phyloP scores from a whole-genome alignment of 2,888 invertebrate species.

The Allolobophora icterica region DNA sequence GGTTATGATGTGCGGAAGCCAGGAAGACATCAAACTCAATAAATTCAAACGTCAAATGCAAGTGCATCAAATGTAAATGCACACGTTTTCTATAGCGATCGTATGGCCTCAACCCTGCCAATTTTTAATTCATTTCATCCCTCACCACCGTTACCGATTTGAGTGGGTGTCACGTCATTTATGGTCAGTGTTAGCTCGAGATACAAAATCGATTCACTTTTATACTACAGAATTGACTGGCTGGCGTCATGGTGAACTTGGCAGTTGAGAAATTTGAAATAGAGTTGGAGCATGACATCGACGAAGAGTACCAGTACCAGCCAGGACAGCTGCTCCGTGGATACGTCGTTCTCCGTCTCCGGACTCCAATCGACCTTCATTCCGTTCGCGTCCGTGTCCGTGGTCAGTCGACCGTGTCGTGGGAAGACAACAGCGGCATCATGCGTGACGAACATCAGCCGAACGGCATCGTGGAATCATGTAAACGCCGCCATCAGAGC shows the following conservation, averaged over 20 bases:
- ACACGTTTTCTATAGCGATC: no score
- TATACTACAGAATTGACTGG: neutral
- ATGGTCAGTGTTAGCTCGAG: no score
- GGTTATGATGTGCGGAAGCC: no score
- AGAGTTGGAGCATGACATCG: constrained; percentile 64
- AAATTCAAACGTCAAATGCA: no score
- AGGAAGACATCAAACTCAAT: no score
- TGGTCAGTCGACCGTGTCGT: constrained; percentile 57
- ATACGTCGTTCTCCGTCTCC: constrained; percentile 43
- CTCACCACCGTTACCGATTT: no score
- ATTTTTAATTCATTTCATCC: no score
- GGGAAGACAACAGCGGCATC: constrained; percentile 59
- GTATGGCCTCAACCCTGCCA: no score
- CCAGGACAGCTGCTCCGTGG: constrained; percentile 63
- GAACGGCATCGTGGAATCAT: neutral
- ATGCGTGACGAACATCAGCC: constrained; percentile 9
- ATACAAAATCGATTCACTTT: no score
- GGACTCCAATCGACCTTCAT: neutral
- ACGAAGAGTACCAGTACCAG: constrained; percentile 65
- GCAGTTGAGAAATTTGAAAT: constrained; percentile 53
- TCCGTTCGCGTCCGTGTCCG: constrained; percentile 24
- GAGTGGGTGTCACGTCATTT: no score
- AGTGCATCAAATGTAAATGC: no score
- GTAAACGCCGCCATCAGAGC: neutral
- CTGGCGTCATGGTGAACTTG: constrained; percentile 25